Evolutionary conservation across 2,797 vertebrate species (phyloP).

Genomic region (Sebastes oblongus): DNA sequence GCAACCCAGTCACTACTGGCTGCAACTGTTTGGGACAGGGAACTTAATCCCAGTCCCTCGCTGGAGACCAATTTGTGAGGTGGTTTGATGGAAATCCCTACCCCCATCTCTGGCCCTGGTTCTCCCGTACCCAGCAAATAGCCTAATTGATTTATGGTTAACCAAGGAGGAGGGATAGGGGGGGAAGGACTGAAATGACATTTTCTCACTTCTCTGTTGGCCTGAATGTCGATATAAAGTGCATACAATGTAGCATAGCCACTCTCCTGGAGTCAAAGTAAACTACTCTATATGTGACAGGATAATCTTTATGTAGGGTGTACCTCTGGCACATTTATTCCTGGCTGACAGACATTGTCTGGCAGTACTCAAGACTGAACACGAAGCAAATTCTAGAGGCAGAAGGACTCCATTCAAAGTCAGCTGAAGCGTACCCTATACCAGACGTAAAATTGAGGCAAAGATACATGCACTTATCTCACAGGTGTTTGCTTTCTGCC

Average conservation of each 20-base stretch:
- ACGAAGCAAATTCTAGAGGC: background rate
- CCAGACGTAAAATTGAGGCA: background rate
- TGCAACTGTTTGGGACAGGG: constrained; percentile 60
- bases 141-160: constrained; percentile 68
- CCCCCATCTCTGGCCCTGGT: constrained; percentile 29
- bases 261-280: background rate
- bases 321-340: background rate
- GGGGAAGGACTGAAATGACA: background rate
- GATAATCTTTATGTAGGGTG: background rate
- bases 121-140: constrained; percentile 41
- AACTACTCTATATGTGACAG: background rate
- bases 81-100: constrained; percentile 61
- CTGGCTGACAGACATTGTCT: background rate
- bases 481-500: background rate
- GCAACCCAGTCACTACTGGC: constrained; percentile 61
- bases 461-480: background rate
- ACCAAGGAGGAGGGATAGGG: constrained; percentile 23
- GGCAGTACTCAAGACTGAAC: background rate
- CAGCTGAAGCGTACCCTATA: background rate
- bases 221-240: constrained; percentile 9
- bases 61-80: constrained; percentile 70
- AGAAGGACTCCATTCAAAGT: background rate
- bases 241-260: background rate
- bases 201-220: constrained; percentile 24
- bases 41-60: constrained; percentile 64